phyloP scores from a whole-genome alignment of 2,113 vertebrate species.

The Nesogale talazaci region DNA sequence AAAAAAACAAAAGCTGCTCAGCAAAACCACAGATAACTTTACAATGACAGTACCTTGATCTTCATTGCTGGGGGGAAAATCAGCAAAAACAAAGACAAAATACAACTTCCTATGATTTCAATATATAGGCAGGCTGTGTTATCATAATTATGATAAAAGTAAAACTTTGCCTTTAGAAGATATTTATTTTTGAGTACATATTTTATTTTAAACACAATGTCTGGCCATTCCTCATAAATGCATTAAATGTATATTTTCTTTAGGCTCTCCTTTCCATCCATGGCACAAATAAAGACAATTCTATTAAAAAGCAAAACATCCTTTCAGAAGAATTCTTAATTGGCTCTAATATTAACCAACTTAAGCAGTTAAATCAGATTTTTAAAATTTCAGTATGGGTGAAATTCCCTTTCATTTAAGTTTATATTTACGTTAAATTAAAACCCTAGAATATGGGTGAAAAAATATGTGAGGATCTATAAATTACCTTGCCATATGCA shows the following conservation, averaged over 20 bases:
- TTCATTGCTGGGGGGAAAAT: not conserved
- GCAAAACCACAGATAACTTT: conserved; percentile 1
- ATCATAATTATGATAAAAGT: conserved; percentile 4
- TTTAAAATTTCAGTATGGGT: conserved; percentile 6
- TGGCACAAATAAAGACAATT: not conserved
- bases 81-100: not conserved
- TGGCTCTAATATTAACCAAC: too few relatives aligned
- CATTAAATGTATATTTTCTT: not conserved
- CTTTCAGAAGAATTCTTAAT: not conserved
- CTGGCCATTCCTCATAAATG: conserved; percentile 18
- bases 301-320: conserved; percentile 33
- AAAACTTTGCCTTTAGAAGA: not conserved
- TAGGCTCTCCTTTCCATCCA: conserved; percentile 1
- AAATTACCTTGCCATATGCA: conserved; percentile 28
- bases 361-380: not conserved
- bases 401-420: conserved; percentile 41
- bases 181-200: not conserved
- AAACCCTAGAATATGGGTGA: not conserved
- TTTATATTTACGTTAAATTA: not conserved
- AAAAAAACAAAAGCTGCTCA: not conserved
- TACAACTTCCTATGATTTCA: not conserved
- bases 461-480: not conserved
- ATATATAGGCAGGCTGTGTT: not conserved
- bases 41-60: not conserved
- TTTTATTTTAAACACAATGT: conserved; percentile 35